Base-by-base conservation (phyloP, 2,113 vertebrate species). In the Rana temporaria region DNA sequence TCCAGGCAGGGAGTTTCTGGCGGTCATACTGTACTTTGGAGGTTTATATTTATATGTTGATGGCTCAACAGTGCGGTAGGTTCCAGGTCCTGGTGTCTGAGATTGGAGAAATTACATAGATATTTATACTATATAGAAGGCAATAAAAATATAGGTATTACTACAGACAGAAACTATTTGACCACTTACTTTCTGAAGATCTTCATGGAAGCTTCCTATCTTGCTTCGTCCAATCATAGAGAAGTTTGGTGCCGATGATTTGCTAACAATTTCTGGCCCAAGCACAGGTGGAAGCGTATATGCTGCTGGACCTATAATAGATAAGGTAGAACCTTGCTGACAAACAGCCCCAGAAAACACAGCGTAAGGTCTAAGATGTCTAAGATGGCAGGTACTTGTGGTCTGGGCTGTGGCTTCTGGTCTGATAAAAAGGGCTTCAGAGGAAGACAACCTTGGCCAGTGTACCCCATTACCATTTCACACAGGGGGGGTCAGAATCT, bases 31-130 rank as follows among this genome's bases (percentile, higher is more conserved):
- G 89, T 88, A 96, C 30, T 92, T 92, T 0, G 96, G 96, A 1
- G 94, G 87, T 56, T 92, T 96, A 1, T 84, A 3, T 77, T 88
- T 94, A 87, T 94, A 97, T 72, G 90, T 7, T 9, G 79, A 57
- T 0, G 95, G 83, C 24, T 91, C 92, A 63, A 96, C 94, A 72
- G 88, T 88, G 53, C 88, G 91, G 84, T 98, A 97, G 30, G 93
- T 88, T 72, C 94, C 95, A 59, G 96, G 97, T 0, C 95, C 95
- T 0, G 96, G 97, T 24, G 93, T 95, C 96, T 97, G 85, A 60
- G 19, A 38, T 30, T 6, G 4, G 20, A 11, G 1, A 38, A 15
- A 18, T 20, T 17, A 30, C 24, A 57, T 2, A 57, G 55, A 20
- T 64, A 42, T 9, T 1, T 15, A 22, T 62, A 38, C 1, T 30